Conservation (phyloP, 23 tunicate species). For the Clavelina lepadiformis region DNA sequence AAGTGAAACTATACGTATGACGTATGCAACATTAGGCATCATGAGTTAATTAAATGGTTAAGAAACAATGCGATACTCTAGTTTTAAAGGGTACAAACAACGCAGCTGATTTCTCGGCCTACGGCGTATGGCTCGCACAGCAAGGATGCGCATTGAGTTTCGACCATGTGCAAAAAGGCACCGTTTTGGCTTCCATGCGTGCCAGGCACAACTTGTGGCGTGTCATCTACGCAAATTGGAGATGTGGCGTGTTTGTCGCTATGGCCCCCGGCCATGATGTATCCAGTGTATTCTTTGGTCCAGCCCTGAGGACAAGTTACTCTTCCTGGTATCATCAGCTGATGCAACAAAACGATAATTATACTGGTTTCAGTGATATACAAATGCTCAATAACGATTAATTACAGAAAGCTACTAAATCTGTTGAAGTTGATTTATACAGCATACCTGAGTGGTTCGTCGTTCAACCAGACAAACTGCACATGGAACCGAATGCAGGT, state of each 20-base stretch:
- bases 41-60: too few relatives aligned
- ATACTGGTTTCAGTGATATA: too few relatives aligned
- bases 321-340: constrained; percentile 40
- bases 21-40: too few relatives aligned
- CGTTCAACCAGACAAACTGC: too few relatives aligned
- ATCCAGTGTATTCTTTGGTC: constrained; percentile 35
- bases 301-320: constrained; percentile 34
- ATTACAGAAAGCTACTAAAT: too few relatives aligned
- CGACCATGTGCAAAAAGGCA: constrained; percentile 29
- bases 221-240: constrained; percentile 32
- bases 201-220: constrained; percentile 48
- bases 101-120: constrained; percentile 31
- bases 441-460: too few relatives aligned
- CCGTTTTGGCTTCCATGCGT: constrained; percentile 31
- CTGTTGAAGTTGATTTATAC: too few relatives aligned
- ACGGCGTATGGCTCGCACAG: constrained; percentile 40
- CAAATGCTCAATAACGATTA: too few relatives aligned
- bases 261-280: constrained; percentile 42
- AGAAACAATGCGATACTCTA: background rate
- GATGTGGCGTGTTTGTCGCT: constrained; percentile 25
- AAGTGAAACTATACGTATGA: too few relatives aligned
- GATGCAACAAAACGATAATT: too few relatives aligned
- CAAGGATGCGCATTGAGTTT: constrained; percentile 22
- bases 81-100: constrained; percentile 19
- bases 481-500: too few relatives aligned